These are phyloP conservation scores for Aulostomus chinensis DNA, from an alignment of 2,797 vertebrate species.

Conservation along the genomic window DNA sequence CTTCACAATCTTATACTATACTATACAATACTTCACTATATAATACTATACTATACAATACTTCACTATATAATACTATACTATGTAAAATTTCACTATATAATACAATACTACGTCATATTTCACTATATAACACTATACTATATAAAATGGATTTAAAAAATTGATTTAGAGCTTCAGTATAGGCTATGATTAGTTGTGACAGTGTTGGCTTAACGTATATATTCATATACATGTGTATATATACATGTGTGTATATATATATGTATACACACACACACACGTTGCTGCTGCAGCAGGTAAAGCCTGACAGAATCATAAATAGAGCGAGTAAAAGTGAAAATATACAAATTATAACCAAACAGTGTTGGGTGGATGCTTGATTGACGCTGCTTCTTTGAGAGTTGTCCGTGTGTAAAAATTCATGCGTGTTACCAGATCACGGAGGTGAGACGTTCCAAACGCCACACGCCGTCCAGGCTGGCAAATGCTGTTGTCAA, in stretches of 20 bases:
- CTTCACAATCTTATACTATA: background rate
- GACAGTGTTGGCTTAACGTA: background rate
- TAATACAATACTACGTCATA: background rate
- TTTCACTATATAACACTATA: background rate
- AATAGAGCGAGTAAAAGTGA: no score
- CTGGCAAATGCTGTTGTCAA: constrained; percentile 46
- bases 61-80: background rate
- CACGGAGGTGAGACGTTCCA: no score
- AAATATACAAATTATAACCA: no score
- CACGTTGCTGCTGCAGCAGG: no score
- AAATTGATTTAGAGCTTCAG: background rate
- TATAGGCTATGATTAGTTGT: background rate
- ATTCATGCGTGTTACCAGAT: no score
- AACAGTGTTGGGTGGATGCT: no score
- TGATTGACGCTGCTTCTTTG: no score
- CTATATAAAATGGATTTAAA: background rate
- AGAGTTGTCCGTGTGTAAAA: no score
- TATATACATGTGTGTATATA: no score
- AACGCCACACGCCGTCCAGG: background rate
- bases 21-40: background rate
- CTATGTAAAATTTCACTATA: background rate
- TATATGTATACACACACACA: no score
- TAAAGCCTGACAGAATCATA: no score
- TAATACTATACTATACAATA: background rate
- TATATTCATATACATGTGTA: background rate